Evolutionary conservation across 1,140 invertebrate genomes (phyloP).

Genomic region (Drosophila punjabiensis): DNA sequence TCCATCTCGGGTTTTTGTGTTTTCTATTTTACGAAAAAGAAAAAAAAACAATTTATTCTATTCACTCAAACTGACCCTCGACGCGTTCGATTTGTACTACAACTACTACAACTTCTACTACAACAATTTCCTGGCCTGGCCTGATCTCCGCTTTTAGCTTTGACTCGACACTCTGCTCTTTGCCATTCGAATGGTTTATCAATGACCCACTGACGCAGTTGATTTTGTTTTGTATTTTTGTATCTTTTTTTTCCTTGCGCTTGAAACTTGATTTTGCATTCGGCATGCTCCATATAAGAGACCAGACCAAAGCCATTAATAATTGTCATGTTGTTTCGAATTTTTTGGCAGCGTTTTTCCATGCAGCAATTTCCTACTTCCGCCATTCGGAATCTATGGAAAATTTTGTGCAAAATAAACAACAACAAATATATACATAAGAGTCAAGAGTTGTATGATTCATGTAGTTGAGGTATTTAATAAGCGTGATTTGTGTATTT

Average conservation of each 20-base stretch:
- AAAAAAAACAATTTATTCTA: not conserved
- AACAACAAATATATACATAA: not conserved
- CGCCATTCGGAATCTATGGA: conserved; percentile 66
- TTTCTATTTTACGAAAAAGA: not conserved
- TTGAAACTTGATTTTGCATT: conserved; percentile 52
- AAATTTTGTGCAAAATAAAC: conserved; percentile 40
- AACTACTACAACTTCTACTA: not conserved
- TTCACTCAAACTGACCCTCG: not conserved
- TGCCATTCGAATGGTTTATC: conserved; percentile 34
- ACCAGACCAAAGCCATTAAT: conserved; percentile 55
- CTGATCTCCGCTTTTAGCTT: not conserved
- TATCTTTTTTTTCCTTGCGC: not conserved
- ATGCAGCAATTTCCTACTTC: conserved; percentile 64
- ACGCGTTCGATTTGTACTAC: not conserved
- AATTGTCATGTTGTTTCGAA: conserved; percentile 38
- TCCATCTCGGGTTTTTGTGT: not conserved
- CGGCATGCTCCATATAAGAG: conserved; percentile 48
- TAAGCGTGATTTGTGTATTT: conserved; percentile 58
- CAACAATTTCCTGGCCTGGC: not conserved
- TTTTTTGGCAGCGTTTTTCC: conserved; percentile 57
- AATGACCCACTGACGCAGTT: conserved; percentile 42
- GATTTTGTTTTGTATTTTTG: conserved; percentile 5
- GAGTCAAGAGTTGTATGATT: conserved; percentile 44
- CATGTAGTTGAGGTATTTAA: conserved; percentile 51
- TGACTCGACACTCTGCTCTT: conserved; percentile 21